A percentile compares a stretch with the other conserved stretches of the same genome.
phyloP scores from a whole-genome alignment of 2,113 vertebrate genomes.

The Narcine bancroftii region DNA sequence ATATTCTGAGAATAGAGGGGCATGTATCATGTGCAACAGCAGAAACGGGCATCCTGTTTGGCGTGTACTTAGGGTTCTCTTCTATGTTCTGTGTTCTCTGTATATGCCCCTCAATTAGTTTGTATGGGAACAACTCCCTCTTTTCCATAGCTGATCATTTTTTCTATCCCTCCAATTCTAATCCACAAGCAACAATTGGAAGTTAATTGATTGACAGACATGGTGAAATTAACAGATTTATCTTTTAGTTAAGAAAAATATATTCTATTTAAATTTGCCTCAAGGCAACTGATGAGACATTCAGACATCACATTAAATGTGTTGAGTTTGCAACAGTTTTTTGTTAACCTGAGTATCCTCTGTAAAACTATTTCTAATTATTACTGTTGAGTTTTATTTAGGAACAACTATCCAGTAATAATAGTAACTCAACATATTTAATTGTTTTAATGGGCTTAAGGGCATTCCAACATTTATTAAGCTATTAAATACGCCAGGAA shows the following conservation, averaged over 20 bases:
- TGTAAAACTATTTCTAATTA: background rate
- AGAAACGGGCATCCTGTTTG: no score
- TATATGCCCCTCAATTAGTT: background rate
- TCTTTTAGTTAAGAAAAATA: background rate
- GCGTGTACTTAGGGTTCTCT: no score
- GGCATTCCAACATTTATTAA: background rate
- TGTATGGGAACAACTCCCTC: background rate
- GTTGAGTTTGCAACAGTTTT: background rate
- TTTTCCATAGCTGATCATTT: background rate
- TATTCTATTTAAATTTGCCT: background rate
- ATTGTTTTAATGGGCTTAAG: background rate
- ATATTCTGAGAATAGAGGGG: no score
- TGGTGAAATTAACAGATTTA: background rate
- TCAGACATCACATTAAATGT: background rate
- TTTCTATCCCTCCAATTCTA: background rate
- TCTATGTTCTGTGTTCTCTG: no score
- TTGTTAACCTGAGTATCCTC: background rate
- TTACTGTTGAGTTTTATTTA: background rate
- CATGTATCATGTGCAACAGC: no score
- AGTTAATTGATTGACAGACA: background rate
- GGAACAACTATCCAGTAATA: background rate
- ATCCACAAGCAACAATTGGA: background rate
- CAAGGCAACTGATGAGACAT: background rate
- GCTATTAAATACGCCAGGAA: background rate
- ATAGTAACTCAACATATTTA: background rate